Evolutionary conservation across 2,113 vertebrate genomes (phyloP).

Genomic region (Chascanopsetta lugubris): DNA sequence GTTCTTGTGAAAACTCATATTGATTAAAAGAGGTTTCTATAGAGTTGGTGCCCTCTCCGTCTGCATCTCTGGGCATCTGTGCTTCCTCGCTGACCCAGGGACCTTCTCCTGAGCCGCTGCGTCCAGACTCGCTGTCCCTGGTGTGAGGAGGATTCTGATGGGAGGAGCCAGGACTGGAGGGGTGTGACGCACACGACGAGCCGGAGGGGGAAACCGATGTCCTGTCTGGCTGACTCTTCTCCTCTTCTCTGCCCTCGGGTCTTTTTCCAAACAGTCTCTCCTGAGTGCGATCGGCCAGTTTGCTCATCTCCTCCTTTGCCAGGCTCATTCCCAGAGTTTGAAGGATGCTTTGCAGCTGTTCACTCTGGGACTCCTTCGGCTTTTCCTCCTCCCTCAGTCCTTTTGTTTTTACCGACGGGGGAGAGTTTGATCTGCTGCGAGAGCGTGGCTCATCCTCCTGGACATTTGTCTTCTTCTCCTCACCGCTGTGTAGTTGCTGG

Average conservation of each 20-base stretch:
- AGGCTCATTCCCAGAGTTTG: conserved; percentile 61
- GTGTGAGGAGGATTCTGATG: not conserved
- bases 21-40: not conserved
- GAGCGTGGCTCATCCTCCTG: not conserved
- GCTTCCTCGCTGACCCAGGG: not conserved
- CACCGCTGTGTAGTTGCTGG: not conserved
- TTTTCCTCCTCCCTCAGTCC: conserved; percentile 12
- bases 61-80: not conserved
- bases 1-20: conserved; percentile 17
- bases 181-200: conserved; percentile 11
- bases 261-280: conserved; percentile 67
- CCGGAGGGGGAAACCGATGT: conserved; percentile 30
- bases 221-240: not conserved
- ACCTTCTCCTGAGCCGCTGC: not conserved
- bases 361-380: conserved; percentile 13
- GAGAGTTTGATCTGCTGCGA: conserved; percentile 17
- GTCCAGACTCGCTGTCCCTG: not conserved
- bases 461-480: not conserved
- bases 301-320: conserved; percentile 59
- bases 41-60: not conserved
- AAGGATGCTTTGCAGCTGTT: conserved; percentile 64
- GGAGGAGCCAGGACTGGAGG: conserved; percentile 19
- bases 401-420: not conserved
- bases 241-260: not conserved
- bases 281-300: conserved; percentile 56